phyloP scores from a whole-genome alignment of 92 coral and sea anemone species.

The Actinostola sp. region DNA sequence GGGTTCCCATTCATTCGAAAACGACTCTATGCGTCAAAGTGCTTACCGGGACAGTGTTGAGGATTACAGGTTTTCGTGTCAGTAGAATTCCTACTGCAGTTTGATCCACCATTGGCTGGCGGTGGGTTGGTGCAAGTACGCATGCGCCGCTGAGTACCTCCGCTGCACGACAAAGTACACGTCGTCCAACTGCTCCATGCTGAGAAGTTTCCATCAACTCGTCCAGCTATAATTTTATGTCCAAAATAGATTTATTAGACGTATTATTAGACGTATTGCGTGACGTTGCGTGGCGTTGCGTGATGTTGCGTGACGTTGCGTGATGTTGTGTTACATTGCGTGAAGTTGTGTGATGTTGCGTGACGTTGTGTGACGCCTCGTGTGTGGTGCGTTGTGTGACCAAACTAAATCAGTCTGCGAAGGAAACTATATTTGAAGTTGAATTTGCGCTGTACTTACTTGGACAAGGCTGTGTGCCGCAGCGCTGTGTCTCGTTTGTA shows the following conservation, averaged over 20 bases:
- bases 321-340: slow-evolving; percentile 1
- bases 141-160: slow-evolving; percentile 11
- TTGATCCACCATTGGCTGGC: slow-evolving; percentile 37
- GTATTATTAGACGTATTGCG: too few species aligned
- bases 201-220: slow-evolving; percentile 39
- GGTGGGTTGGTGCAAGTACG: slow-evolving; percentile 57
- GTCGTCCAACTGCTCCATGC: slow-evolving; percentile 38
- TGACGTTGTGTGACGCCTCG: too few species aligned
- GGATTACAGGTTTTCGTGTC: slow-evolving; percentile 32
- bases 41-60: slow-evolving; percentile 27
- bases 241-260: too few species aligned
- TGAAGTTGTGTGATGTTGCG: too few species aligned
- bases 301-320: too few species aligned
- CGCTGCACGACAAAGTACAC: slow-evolving; percentile 1
- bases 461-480: slow-evolving; percentile 14
- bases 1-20: too few species aligned
- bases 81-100: slow-evolving; percentile 17
- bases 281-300: too few species aligned
- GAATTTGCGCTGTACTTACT: slow-evolving; percentile 67
- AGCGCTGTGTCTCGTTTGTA: background rate
- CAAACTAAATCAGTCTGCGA: too few species aligned
- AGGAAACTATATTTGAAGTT: slow-evolving; percentile 58
- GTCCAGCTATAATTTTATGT: background rate
- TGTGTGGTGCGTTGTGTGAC: too few species aligned
- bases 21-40: too few species aligned